Evolutionary conservation across 2,797 vertebrate species (phyloP), one percentile per base, ranked within the genome.

Genomic region (Petrocephalus schoutedeni): DNA sequence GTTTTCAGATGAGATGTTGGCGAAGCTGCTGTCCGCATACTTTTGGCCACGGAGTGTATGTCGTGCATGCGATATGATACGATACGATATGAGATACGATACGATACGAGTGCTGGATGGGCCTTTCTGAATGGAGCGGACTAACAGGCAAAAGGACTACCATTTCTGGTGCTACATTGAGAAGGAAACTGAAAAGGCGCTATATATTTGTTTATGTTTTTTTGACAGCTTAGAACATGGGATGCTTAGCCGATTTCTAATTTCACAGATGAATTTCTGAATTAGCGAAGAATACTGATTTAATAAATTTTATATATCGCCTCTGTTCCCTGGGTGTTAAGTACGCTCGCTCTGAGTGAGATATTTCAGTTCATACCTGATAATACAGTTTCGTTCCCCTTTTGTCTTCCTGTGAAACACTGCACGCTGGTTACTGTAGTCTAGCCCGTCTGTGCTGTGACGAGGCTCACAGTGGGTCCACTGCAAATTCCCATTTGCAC

Each of bases 231-330:
- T 82, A 54, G 87, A 91, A 91, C 91, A 83, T 89, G 90, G 80
- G 89, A 89, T 90, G 89, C 89, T 91, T 90, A 92, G 87, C 85
- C 88, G 87, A 90, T 90, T 92, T 28, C 90, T 87, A 89, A 92
- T 93, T 92, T 92, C 89, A 91, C 89, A 91, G 91, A 92, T 71
- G 64, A 89, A 87, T 92, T 89, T 90, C 89, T 92, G 74, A 91
- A 88, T 89, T 91, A 90, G 92, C 88, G 74, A 90, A 89, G 77
- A 87, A 89, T 92, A 92, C 92, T 89, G 28, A 89, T 92, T 92
- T 89, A 91, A 94, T 91, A 90, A 89, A 91, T 92, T 92, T 89
- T 88, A 90, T 93, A 90, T 92, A 90, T 89, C 91, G 91, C 87
- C 88, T 90, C 71, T 71, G 88, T 88, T 90, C 91, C 88, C 86